Percentiles rank a stretch among this genome's conserved stretches.
Evolutionary conservation across 2,797 vertebrate species (phyloP).

Genomic region (Molothrus aeneus): DNA sequence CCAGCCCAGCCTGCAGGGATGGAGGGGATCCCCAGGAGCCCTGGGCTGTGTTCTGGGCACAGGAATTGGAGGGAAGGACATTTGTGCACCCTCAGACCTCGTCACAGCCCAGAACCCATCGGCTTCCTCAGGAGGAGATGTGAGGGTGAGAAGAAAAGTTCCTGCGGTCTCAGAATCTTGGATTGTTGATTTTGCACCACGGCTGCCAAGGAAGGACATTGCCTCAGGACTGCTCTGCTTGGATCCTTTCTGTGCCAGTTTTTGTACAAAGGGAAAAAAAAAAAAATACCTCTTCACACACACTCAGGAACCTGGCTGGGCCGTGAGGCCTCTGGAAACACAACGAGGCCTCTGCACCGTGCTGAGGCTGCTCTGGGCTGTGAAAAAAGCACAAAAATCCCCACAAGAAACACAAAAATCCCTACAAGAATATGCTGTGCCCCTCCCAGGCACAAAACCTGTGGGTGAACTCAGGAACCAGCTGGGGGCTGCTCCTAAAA

Average conservation of each 20-base stretch:
- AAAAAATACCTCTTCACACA: slow-evolving; percentile 21
- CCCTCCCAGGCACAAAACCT: neutral
- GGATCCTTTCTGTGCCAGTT: slow-evolving; percentile 21
- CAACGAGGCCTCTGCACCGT: fast-evolving
- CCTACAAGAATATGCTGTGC: neutral
- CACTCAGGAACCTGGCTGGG: neutral
- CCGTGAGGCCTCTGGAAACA: neutral
- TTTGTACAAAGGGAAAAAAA: neutral
- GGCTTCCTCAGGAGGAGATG: neutral
- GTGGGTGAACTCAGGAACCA: neutral
- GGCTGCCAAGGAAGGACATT: neutral
- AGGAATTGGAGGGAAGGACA: neutral
- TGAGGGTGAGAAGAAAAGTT: neutral
- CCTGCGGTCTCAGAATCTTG: neutral
- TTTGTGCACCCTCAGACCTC: neutral
- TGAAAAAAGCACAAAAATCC: neutral
- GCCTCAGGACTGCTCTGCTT: neutral
- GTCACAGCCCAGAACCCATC: neutral
- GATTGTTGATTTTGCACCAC: neutral
- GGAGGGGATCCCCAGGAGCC: neutral
- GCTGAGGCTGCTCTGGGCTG: neutral
- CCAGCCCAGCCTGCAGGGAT: neutral
- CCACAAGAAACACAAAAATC: neutral
- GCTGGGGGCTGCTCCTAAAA: neutral
- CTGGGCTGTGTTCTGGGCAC: neutral